Percentiles rank a stretch among this genome's conserved stretches.
Conservation (phyloP, 2,113 vertebrate genomes). For the Gambusia affinis region DNA sequence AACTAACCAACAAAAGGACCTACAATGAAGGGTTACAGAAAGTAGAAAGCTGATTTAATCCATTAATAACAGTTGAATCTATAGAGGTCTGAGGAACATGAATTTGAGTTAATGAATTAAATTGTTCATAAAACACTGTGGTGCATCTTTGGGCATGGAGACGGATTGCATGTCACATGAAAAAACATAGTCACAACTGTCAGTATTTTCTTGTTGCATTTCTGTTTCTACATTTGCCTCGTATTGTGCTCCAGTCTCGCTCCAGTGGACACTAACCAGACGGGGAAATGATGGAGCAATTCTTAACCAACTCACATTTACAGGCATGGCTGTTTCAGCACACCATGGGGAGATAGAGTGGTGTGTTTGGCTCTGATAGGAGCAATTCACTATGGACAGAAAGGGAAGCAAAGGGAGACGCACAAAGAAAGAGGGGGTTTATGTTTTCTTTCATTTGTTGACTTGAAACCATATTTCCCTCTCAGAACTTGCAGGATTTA, state of each 20-base stretch:
- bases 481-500: constrained; percentile 15
- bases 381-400: constrained; percentile 44
- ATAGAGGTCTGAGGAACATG: background rate
- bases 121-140: background rate
- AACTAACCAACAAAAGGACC: background rate
- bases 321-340: constrained; percentile 39
- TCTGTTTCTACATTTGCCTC: constrained; percentile 51
- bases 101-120: background rate
- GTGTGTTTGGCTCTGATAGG: constrained; percentile 63
- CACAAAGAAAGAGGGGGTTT: background rate
- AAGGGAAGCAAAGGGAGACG: background rate
- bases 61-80: background rate
- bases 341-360: constrained; percentile 51
- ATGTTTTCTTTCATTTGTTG: constrained; percentile 8
- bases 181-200: background rate
- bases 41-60: background rate
- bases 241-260: constrained; percentile 52
- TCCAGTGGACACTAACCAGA: constrained; percentile 61
- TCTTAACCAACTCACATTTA: constrained; percentile 46
- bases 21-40: background rate
- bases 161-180: background rate
- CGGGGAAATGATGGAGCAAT: constrained; percentile 58
- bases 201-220: constrained; percentile 34
- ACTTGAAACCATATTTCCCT: constrained; percentile 1
- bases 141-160: background rate